phyloP scores from a whole-genome alignment of 2,888 invertebrate species.

The Rhagium mordax region DNA sequence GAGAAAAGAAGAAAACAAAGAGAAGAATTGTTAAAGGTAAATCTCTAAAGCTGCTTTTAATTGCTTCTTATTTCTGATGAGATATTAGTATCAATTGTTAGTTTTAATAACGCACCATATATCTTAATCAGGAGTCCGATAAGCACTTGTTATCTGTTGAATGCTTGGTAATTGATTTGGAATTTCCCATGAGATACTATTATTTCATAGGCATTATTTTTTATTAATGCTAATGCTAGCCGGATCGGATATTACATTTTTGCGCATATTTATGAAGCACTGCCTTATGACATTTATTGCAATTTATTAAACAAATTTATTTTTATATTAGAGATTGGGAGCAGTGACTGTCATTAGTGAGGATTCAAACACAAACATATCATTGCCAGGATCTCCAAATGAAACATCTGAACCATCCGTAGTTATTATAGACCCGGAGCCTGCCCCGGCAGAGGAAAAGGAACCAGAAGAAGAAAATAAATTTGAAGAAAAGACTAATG shows the following conservation, averaged over 20 bases:
- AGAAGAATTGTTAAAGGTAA: conserved; percentile 88
- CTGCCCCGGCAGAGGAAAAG: conserved; percentile 36
- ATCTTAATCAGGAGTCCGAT: no score
- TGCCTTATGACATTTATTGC: no score
- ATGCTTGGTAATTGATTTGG: no score
- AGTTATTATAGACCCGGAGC: conserved; percentile 33
- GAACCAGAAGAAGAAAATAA: conserved; percentile 35
- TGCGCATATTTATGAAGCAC: no score
- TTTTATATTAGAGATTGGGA: conserved; percentile 71
- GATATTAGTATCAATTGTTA: no score
- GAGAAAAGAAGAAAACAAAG: conserved; percentile 89
- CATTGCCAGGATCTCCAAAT: conserved; percentile 54
- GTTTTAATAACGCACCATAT: no score
- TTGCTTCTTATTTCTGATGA: no score
- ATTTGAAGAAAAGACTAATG: conserved; percentile 48
- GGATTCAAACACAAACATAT: conserved; percentile 71
- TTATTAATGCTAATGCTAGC: no score
- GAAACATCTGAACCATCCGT: conserved; percentile 11
- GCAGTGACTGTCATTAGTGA: conserved; percentile 72
- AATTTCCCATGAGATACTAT: no score
- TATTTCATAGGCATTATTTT: no score
- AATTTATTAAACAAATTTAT: neutral
- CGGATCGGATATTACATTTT: no score
- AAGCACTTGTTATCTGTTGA: no score
- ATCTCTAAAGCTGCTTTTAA: conserved; percentile 29